Evolutionary conservation across 2,113 vertebrate genomes (phyloP), one percentile per base, ranked within the genome.

Genomic region (Antechinus flavipes): DNA sequence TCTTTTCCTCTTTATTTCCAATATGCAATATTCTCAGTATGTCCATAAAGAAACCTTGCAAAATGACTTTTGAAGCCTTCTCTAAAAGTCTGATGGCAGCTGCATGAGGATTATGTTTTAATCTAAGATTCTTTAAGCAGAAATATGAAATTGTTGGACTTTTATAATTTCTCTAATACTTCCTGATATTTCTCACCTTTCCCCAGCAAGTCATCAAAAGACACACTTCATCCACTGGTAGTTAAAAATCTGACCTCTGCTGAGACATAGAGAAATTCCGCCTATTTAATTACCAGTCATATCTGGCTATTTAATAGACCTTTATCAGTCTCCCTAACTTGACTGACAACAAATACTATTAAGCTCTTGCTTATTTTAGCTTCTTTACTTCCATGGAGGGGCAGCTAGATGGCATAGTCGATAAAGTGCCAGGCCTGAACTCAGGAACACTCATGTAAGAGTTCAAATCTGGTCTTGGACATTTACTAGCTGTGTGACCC

Each of bases 301-400:
- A 89, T 52, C 30, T 58, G n/a, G 90, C 58, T 91, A 22, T 94
- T 89, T 92, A 94, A 91, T 27, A 0, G 2, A 50, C 84, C 55
- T 76, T 47, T 47, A 54, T 50, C 68, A 22, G 94, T 89, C 30
- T 95, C 47, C 90, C 92, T 11, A 54, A 55, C 49, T 50, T 90
- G 94, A 91, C 89, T 95, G 96, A 68, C 76, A 96, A 52, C 42
- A 90, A 96, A 93, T 84, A 84, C 35, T 53, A 90, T 46, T 49
- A 90, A 58, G 89, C 3, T 96, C 84, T 91, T 54, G 16, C 61
- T 89, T 90, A 16, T n/a, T n/a, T 7, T 53, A 30, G 2, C 68
- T 27, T 50, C 5, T 68, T 76, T 76, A 76, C 30, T 30, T 84
- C 19, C 68, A 84, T 22, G 35, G 14, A 68, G 30, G 30, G 30